phyloP scores from a whole-genome alignment of 2,888 invertebrate species.

The Callyntrura sp. region DNA sequence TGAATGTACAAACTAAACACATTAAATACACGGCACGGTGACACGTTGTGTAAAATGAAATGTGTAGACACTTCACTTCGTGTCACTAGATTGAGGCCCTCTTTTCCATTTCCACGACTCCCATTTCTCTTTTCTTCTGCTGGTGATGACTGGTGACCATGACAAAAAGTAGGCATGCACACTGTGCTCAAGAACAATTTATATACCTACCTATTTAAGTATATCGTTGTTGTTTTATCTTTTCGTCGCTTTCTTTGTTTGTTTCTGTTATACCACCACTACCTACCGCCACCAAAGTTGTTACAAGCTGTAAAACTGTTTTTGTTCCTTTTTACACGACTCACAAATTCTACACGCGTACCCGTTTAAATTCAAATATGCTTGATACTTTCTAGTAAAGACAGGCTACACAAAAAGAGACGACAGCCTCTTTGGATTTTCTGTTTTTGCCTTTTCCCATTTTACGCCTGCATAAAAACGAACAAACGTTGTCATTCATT shows the following conservation, averaged over 20 bases:
- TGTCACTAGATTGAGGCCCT: background rate
- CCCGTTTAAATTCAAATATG: background rate
- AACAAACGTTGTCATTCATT: constrained; percentile 68
- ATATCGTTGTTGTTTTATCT: background rate
- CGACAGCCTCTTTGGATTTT: background rate
- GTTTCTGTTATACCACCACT: background rate
- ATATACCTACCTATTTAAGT: background rate
- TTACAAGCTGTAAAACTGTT: background rate
- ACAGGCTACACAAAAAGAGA: background rate
- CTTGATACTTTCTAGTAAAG: background rate
- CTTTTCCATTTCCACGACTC: background rate
- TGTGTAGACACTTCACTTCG: background rate
- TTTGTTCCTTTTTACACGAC: background rate
- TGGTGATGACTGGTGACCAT: background rate
- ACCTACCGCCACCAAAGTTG: background rate
- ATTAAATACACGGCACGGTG: too few relatives aligned
- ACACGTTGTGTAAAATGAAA: background rate
- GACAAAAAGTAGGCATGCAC: background rate
- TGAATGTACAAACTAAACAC: too few relatives aligned
- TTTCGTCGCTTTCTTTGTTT: background rate
- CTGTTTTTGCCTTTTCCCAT: constrained; percentile 60
- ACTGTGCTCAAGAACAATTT: background rate
- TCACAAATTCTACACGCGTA: constrained; percentile 7
- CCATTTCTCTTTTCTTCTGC: constrained; percentile 14
- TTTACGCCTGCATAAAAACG: constrained; percentile 66